Evolutionary conservation across 1,140 invertebrate genomes (phyloP).

Genomic region (Hyles vespertilio): DNA sequence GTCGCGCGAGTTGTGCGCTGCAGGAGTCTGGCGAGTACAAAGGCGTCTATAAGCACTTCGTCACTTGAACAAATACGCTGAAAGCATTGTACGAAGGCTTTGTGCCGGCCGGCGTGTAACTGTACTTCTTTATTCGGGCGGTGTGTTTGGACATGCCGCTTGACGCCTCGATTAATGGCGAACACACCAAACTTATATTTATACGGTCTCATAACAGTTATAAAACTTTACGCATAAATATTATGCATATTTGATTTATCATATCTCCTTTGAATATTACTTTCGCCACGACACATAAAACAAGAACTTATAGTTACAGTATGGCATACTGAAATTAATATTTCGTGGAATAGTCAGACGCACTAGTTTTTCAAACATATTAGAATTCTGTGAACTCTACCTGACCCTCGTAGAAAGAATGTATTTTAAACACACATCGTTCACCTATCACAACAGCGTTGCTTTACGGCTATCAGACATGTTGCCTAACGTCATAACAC

Average conservation of each 20-base stretch:
- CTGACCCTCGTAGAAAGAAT: not conserved
- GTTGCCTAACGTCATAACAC: constrained; percentile 39
- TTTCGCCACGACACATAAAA: too few relatives aligned
- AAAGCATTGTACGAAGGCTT: constrained; percentile 41
- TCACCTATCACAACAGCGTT: constrained; percentile 38
- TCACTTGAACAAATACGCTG: constrained; percentile 43
- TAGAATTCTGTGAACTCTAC: too few relatives aligned
- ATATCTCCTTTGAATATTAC: constrained; percentile 13
- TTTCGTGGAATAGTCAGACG: too few relatives aligned
- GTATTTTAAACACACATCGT: constrained; percentile 11
- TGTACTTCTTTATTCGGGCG: constrained; percentile 37
- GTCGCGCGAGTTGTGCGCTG: constrained; percentile 21
- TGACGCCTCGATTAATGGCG: constrained; percentile 48
- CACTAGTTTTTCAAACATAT: too few relatives aligned
- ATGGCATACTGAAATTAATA: too few relatives aligned
- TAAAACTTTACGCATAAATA: constrained; percentile 15
- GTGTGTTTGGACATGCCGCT: constrained; percentile 42
- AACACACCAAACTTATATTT: not conserved
- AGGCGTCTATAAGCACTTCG: constrained; percentile 42
- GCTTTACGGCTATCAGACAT: constrained; percentile 34
- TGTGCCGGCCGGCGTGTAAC: constrained; percentile 35
- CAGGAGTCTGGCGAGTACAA: constrained; percentile 36
- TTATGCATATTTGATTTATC: constrained; percentile 19
- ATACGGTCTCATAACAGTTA: not conserved
- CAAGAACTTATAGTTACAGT: too few relatives aligned